Evolutionary conservation across 53 echinoderm and acorn worm genomes (phyloP), one percentile per base, ranked within the genome.

Genomic region (Echinometra lucunter): DNA sequence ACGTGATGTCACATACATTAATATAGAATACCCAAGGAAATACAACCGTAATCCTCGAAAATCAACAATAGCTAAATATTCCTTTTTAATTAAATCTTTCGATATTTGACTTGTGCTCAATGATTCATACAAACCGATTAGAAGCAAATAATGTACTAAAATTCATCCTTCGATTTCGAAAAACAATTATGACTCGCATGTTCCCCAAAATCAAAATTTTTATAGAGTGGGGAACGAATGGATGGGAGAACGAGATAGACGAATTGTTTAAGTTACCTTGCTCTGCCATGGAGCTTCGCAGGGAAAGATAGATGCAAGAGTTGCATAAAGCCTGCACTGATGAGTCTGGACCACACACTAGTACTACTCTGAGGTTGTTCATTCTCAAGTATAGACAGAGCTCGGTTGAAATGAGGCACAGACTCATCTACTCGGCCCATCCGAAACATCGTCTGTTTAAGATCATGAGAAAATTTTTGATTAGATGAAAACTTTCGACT

Each of bases 371-470:
- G 49, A 44, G 97, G 99, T 74, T 99, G 99, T 34, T 74, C 75
- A 85, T 98, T 98, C 88, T 91, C 85, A 7, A 99, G 98, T 58
- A 97, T 95, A 37, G 91, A 66, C 58, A 99, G 95, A 27, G 99
- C 96, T 28, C 90, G 27, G 45, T 96, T 91, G 66, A 99, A 97
- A 94, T 99, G 97, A 37, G 98, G 97, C 74, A 98, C 82, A 5
- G 99, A 98, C 95, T 99, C 99, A 49, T 98, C 98, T 60, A 97
- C 91, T 67, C 98, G 99, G 10, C 97, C 97, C 97, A 99, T 97
- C 89, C 96, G 97, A 66, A 99, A 97, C 94, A 97, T 93, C 35
- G 99, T 97, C 99, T 99, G 95, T 85, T 85, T 47, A 8, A 49
- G 23, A 40, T 78, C 21, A 42, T 18, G 42, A 9, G 34, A 13